Conservation (phyloP, 2,888 invertebrate genomes). For the Scotopteryx bipunctaria region DNA sequence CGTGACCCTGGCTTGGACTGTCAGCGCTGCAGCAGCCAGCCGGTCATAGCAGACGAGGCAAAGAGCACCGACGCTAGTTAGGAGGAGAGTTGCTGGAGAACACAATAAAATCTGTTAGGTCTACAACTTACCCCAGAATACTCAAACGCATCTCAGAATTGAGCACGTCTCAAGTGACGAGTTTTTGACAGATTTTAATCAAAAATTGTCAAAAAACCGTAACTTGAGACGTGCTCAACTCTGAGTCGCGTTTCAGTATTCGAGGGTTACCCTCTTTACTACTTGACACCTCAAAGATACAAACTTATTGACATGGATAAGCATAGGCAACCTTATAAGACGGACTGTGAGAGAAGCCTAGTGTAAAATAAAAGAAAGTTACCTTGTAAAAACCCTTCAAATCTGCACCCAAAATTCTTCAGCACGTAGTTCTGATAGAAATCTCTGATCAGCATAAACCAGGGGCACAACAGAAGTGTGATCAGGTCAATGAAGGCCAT, state of each 20-base stretch:
- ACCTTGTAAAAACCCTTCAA: constrained; percentile 91
- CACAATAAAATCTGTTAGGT: neutral
- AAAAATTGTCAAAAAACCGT: too few relatives aligned
- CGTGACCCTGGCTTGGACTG: constrained; percentile 87
- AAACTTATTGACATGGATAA: too few relatives aligned
- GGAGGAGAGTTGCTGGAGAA: constrained; percentile 85
- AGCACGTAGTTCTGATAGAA: constrained; percentile 91
- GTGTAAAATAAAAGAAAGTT: neutral
- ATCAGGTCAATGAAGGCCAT: constrained; percentile 88
- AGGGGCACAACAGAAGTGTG: constrained; percentile 87
- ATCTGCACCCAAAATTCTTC: constrained; percentile 88
- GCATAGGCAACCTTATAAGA: too few relatives aligned
- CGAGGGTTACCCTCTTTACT: too few relatives aligned
- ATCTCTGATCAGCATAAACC: constrained; percentile 89
- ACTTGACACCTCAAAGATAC: too few relatives aligned
- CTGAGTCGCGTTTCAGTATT: too few relatives aligned
- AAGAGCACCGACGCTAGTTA: constrained; percentile 90
- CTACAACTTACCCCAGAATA: too few relatives aligned
- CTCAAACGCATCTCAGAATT: too few relatives aligned
- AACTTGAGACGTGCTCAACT: too few relatives aligned
- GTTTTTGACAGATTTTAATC: too few relatives aligned
- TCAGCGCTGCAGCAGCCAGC: constrained; percentile 90
- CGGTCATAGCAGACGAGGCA: constrained; percentile 92
- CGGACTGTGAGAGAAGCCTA: neutral
- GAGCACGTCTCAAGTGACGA: too few relatives aligned